A percentile compares a stretch with the other conserved stretches of the same genome.
These are phyloP conservation scores for Vollenhovia emeryi DNA, from an alignment of 1,140 invertebrate genomes.

Conservation along the genomic window DNA sequence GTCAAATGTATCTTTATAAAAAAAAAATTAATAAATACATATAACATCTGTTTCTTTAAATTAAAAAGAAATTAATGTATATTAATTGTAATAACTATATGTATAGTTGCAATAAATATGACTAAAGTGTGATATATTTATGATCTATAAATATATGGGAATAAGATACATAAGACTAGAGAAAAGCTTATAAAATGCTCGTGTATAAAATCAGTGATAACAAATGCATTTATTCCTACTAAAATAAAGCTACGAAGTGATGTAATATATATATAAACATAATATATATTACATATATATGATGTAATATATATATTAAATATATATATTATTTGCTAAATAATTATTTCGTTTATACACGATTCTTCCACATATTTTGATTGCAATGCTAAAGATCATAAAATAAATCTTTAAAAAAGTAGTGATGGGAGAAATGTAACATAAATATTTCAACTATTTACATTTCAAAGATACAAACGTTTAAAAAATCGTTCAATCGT, in stretches of 20 bases:
- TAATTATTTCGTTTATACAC: background rate
- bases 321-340: slow-evolving; percentile 6
- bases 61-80: slow-evolving; percentile 1
- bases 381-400: background rate
- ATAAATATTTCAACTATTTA: background rate
- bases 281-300: background rate
- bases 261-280: background rate
- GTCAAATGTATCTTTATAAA: background rate
- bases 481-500: background rate
- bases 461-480: background rate
- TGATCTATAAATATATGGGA: slow-evolving; percentile 14
- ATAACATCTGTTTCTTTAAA: slow-evolving; percentile 17
- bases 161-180: slow-evolving; percentile 49
- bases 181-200: slow-evolving; percentile 34
- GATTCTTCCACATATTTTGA: background rate
- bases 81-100: background rate
- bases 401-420: background rate
- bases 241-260: slow-evolving; percentile 14
- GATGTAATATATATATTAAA: background rate
- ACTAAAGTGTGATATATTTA: slow-evolving; percentile 8
- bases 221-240: slow-evolving; percentile 12
- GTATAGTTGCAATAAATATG: slow-evolving; percentile 25
- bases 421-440: background rate
- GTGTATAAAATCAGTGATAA: slow-evolving; percentile 36
- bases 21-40: slow-evolving; percentile 36